Base-by-base conservation (phyloP, 2,888 invertebrate species). In the Itoplectis maculator region DNA sequence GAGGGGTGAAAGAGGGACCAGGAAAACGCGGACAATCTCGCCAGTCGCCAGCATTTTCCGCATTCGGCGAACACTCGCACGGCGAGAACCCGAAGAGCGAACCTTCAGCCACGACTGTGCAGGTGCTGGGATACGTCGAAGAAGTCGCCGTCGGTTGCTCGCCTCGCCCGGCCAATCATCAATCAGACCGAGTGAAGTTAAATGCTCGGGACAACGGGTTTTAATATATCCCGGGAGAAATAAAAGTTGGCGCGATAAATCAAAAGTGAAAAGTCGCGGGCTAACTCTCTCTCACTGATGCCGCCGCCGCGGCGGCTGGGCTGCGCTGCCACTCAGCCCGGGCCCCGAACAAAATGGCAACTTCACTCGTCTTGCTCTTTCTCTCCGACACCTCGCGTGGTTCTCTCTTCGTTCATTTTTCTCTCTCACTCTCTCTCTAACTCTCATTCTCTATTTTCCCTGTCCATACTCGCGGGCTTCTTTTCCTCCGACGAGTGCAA, bases 221-320 rank as follows among this genome's bases (percentile, higher is more conserved):
- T 92, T 92, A 92, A 92, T 92, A 92, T 92, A 91, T 88, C 84
- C 86, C 84, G 85, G 80, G 88, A 87, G 89, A 91, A 92, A 92
- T 91, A 92, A 92, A 92, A 92, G 92, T 92, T 92, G 86, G 88
- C 88, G 89, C 90, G 88, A 92, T 92, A 92, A 92, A 92, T 92
- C 92, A 92, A 92, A 92, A 91, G 91, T 92, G 91, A 92, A 92
- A 92, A 92, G 92, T 92, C 91, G 87, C 90, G 88, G 88, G 85
- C 89, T 88, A 87, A 86, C 88, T 87, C 86, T 86, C 86, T 78
- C 83, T 75, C 84, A 85, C 86, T 86, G 86, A n/a, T n/a, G n/a
- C n/a, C n/a, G n/a, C n/a, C n/a, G n/a, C n/a, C n/a, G n/a, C n/a
- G n/a, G n/a, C n/a, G n/a, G n/a, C n/a, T n/a, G n/a, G n/a, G n/a